Conservation (phyloP, 2,113 vertebrate genomes). For the Atrichornis clamosus region DNA sequence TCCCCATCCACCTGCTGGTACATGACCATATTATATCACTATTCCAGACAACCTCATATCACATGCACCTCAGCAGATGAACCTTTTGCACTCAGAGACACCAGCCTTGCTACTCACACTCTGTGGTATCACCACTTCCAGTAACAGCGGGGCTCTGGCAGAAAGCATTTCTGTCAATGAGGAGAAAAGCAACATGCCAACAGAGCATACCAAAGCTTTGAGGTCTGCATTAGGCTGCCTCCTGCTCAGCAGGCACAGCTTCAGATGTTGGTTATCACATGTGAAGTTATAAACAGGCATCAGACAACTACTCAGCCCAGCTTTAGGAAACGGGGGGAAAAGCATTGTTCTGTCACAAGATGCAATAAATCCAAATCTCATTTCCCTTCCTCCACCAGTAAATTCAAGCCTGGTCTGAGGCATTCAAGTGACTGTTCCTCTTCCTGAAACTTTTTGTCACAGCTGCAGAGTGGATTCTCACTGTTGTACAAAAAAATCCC, state of each 20-base stretch:
- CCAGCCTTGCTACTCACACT: background rate
- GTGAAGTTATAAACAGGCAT: background rate
- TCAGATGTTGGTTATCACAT: background rate
- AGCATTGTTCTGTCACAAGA: background rate
- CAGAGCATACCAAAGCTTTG: background rate
- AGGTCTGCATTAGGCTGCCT: background rate
- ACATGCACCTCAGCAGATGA: background rate
- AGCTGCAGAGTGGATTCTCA: background rate
- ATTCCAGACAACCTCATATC: background rate
- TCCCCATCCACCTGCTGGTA: background rate
- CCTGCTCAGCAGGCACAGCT: background rate
- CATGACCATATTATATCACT: background rate
- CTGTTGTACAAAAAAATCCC: fast-evolving
- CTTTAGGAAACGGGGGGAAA: background rate
- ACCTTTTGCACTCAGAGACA: background rate
- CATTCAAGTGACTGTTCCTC: background rate
- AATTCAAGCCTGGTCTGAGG: background rate
- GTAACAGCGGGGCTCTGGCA: background rate
- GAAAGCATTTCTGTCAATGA: background rate
- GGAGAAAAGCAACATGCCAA: background rate
- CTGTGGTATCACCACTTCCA: background rate
- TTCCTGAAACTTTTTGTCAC: background rate
- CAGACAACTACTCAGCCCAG: background rate
- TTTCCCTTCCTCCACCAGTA: background rate
- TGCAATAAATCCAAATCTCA: background rate